Base-by-base conservation (phyloP, 2,888 invertebrate species). In the Tetragnatha montana region DNA sequence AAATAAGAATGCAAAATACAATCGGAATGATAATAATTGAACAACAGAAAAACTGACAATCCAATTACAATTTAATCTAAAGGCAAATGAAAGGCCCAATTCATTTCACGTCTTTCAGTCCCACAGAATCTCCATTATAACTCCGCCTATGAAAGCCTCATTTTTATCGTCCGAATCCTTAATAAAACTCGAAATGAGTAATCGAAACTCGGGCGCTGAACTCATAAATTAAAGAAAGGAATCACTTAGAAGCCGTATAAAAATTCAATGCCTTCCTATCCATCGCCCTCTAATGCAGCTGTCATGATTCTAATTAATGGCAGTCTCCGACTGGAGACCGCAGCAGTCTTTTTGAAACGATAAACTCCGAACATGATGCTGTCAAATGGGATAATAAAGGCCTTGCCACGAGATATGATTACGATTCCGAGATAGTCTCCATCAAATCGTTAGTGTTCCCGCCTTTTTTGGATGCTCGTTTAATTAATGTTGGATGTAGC, bases 241-340 rank as follows among this genome's bases (percentile, higher is more conserved):
- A 78, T 78, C 78, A 78, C 60, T 78, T 78, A 78, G 21, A 51
- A 21, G 78, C 22, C 35, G 22, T 8, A 78, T 78, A 78, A 78
- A 78, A 78, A 78, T 78, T 6, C 51, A 21, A 60, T 60, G 78
- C 17, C 60, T 60, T 22, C 51, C 78, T 60, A 78, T 78, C 60
- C 22, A 78, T 78, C 78, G 51, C 51, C 78, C 60, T 51, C 60
- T 78, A 78, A 78, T 78, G 78, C 78, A 78, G 19, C 78, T 78
- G 78, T 78, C 78, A 78, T 60, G 51, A 17, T 78, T 78, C 21
- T 78, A 78, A 78, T 78, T 78, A 78, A 78, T 78, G 60, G 78
- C 8, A 22, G 78, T 78, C 17, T 19, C 78, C 21, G 14, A 60
- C 21, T 17, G 21, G 14, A 51, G 8, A 47, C 60, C 21, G 22